Evolutionary conservation across 2,888 invertebrate species (phyloP).

Genomic region (Shargacucullia verbasci): DNA sequence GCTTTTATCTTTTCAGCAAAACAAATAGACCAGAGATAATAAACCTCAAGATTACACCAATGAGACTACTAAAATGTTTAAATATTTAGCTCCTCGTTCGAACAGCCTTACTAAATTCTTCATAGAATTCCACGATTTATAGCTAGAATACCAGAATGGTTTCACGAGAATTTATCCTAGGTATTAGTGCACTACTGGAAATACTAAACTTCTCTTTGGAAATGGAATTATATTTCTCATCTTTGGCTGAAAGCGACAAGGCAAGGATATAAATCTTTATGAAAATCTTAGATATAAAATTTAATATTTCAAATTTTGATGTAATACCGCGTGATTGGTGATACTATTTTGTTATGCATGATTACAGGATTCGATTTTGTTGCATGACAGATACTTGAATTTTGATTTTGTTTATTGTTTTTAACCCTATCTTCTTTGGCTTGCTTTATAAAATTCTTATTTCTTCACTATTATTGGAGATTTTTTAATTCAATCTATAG

Average conservation of each 20-base stretch:
- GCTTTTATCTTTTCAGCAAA: too few relatives aligned
- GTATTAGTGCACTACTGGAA: conserved; percentile 32
- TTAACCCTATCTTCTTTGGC: too few relatives aligned
- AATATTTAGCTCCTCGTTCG: conserved; percentile 27
- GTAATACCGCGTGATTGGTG: too few relatives aligned
- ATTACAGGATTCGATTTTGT: too few relatives aligned
- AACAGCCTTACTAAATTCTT: conserved; percentile 33
- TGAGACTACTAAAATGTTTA: conserved; percentile 18
- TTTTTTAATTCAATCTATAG: too few relatives aligned
- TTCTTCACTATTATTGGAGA: too few relatives aligned
- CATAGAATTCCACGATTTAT: conserved; percentile 36
- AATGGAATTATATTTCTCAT: conserved; percentile 35
- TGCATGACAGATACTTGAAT: too few relatives aligned
- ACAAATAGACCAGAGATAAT: too few relatives aligned
- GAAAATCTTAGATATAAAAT: conserved; percentile 15
- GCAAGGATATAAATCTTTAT: conserved; percentile 21
- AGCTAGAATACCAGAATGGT: conserved; percentile 28
- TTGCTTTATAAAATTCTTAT: too few relatives aligned
- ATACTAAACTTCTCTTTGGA: conserved; percentile 36
- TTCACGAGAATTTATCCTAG: conserved; percentile 37
- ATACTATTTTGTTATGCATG: too few relatives aligned
- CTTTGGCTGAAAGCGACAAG: conserved; percentile 23
- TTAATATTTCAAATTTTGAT: too few relatives aligned
- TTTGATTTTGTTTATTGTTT: too few relatives aligned
- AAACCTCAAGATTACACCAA: background rate